Base-by-base conservation (phyloP, 2,113 vertebrate genomes). In the Zosterops lateralis region DNA sequence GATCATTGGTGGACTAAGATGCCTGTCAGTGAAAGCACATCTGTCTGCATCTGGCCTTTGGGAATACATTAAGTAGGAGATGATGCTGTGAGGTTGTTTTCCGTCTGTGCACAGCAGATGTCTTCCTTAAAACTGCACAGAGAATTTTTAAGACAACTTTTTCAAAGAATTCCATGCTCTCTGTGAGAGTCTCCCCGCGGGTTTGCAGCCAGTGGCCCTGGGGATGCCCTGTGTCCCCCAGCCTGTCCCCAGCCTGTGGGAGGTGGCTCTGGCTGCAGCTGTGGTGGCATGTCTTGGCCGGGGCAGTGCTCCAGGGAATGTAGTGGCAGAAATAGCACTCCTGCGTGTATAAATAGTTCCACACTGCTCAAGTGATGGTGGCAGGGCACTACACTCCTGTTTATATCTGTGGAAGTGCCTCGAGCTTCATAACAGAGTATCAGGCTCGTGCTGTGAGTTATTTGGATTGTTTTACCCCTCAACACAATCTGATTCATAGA, bases 211-310 rank as follows among this genome's bases (percentile, higher is more conserved):
- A 0, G 12, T 53, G 40, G 12, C 25, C 25, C 44, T 4, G 48
- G 45, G 48, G 29, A 29, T 53, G 54, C 38, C 48, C 38, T 1
- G 25, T 53, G 60, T 4, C 36, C 44, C 4, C 6, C 54, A 45
- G 36, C 2, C 0, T 26, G 50, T 61, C 38, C 21, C 34, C 32
- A 44, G 42, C 18, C 20, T 1, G 0, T 1, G 15, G 11, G 44
- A 53, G 8, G 28, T 15, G 45, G 47, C 19, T 32, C 26, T 4
- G 0, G 3, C 58, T 57, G 50, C 0, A 0, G 21, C 36, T 56
- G 72, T 0, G 0, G 22, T 0, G 0, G 22, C 79, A 38, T 1
- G 0, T 28, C 58, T 13, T 0, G 0, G 29, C 51, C 0, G 47
- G 57, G 66, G n/a, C 40, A 38, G 44, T 1, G 4, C 32, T 47